Conservation (phyloP, 2,888 invertebrate genomes). For the Eupithecia pulchellata region DNA sequence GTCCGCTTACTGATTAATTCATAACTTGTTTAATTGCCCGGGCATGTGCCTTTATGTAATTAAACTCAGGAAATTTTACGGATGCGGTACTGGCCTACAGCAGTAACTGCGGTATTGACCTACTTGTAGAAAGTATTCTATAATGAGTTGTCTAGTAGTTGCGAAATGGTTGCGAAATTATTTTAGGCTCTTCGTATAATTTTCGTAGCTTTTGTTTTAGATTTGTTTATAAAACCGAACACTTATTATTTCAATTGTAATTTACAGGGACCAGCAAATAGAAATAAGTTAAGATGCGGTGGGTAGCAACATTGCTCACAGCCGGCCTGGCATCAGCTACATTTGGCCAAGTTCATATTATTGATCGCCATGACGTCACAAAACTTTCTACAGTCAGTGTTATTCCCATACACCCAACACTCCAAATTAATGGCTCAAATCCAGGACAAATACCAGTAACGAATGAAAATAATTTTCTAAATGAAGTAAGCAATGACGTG, state of each 20-base stretch:
- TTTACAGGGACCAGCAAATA: constrained; percentile 45
- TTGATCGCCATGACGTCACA: neutral
- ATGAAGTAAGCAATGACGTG: neutral
- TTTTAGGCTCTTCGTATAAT: neutral
- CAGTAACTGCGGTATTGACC: neutral
- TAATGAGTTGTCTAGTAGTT: neutral
- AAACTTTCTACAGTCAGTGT: neutral
- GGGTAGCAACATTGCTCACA: constrained; percentile 47
- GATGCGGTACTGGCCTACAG: neutral
- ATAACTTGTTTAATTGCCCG: neutral
- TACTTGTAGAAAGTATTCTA: neutral
- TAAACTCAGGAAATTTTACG: neutral
- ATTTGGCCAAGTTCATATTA: constrained; percentile 30
- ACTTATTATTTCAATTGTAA: neutral
- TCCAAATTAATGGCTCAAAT: neutral
- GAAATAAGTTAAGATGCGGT: constrained; percentile 49
- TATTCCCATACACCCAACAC: neutral
- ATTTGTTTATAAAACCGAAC: neutral
- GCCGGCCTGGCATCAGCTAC: constrained; percentile 38
- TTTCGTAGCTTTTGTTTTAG: neutral
- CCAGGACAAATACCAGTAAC: neutral
- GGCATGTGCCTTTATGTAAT: neutral
- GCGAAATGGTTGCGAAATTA: neutral
- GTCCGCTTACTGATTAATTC: constrained; percentile 26
- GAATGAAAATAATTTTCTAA: constrained; percentile 2